Percentiles rank a stretch among this genome's conserved stretches.
These are phyloP conservation scores for Camponotus fellah DNA, from an alignment of 2,888 invertebrate genomes.

Conservation along the genomic window DNA sequence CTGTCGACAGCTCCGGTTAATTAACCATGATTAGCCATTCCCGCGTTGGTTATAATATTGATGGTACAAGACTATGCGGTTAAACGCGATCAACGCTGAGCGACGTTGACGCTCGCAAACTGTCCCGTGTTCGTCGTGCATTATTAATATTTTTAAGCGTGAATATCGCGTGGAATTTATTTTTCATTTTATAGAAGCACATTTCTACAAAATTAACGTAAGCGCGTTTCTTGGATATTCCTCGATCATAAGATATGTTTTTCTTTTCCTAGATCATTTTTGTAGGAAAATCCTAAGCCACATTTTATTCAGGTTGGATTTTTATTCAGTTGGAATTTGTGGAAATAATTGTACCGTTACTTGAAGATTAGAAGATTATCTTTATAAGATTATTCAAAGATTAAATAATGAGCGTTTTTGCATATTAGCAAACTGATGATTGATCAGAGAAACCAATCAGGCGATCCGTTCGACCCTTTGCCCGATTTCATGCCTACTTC, in stretches of 20 bases:
- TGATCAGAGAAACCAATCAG: not conserved
- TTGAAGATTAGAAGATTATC: no score
- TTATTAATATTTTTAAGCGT: not conserved
- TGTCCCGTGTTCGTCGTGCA: not conserved
- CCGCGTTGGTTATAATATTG: constrained; percentile 8
- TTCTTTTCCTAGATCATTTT: not conserved
- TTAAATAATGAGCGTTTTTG: not conserved
- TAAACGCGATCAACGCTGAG: not conserved
- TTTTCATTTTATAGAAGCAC: not conserved
- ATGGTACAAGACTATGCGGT: not conserved
- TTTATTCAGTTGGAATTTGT: not conserved
- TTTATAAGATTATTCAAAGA: not conserved
- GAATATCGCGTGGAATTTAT: not conserved
- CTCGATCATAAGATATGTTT: not conserved
- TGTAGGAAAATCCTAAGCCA: not conserved
- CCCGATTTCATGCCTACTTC: constrained; percentile 1
- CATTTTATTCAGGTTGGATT: not conserved
- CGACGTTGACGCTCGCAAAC: not conserved
- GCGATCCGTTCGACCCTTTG: not conserved
- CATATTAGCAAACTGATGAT: not conserved
- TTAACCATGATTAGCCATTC: constrained; percentile 11
- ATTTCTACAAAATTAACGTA: not conserved
- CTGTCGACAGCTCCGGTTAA: not conserved
- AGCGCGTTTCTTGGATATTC: not conserved
- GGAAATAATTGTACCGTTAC: not conserved